These are phyloP conservation scores for Hirtodrosophila alboralis DNA, from an alignment of 2,888 invertebrate species.

Conservation along the genomic window DNA sequence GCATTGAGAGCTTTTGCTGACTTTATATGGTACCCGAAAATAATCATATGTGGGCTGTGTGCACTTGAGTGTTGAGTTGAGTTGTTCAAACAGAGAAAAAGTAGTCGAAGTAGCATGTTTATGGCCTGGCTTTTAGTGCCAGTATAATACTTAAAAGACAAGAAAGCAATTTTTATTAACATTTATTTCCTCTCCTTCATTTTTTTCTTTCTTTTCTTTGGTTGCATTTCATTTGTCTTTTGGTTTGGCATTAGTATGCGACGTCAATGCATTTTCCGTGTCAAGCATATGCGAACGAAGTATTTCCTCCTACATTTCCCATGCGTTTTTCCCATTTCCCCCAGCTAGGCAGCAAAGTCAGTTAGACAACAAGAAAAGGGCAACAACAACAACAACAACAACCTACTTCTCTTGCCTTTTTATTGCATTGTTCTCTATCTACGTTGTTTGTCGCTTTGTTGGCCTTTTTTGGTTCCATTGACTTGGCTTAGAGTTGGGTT, in stretches of 20 bases:
- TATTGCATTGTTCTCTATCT: constrained; percentile 60
- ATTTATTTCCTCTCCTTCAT: constrained; percentile 57
- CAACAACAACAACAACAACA: constrained; percentile 42
- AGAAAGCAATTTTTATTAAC: constrained; percentile 62
- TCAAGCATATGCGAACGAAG: constrained; percentile 68
- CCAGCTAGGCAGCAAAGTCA: constrained; percentile 21
- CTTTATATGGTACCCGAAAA: constrained; percentile 37
- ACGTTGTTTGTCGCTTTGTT: constrained; percentile 40
- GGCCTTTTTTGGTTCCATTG: constrained; percentile 68
- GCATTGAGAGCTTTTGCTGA: constrained; percentile 40
- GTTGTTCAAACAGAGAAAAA: constrained; percentile 3
- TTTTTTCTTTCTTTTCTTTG: no score
- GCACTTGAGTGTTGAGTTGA: constrained; percentile 9
- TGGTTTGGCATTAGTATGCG: constrained; percentile 60
- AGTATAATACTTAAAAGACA: constrained; percentile 42
- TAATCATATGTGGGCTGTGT: constrained; percentile 32
- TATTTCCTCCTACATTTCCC: constrained; percentile 60
- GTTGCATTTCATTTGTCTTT: neutral
- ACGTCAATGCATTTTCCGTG: constrained; percentile 67
- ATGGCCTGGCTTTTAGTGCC: constrained; percentile 23
- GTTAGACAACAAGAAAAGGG: constrained; percentile 13
- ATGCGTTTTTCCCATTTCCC: constrained; percentile 52
- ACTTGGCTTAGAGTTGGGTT: constrained; percentile 54
- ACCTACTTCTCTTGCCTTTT: constrained; percentile 63
- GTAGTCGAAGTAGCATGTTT: constrained; percentile 25